phyloP scores from a whole-genome alignment of 2,888 invertebrate genomes.

The Beris morrisii region DNA sequence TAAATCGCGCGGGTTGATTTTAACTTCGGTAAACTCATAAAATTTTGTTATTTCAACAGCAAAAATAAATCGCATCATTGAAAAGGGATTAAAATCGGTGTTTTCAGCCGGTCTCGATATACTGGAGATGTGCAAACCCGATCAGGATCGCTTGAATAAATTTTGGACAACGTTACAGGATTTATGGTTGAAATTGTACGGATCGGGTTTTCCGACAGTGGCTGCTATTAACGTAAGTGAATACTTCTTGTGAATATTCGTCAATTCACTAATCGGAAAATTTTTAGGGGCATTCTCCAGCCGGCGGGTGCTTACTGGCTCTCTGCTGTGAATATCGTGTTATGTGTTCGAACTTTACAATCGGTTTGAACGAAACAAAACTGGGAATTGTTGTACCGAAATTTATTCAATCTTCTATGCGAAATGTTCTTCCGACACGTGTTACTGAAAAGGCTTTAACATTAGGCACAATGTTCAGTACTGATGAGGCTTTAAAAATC shows the following conservation, averaged over 20 bases:
- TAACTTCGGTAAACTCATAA: conserved; percentile 69
- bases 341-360: conserved; percentile 78
- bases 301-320: conserved; percentile 80
- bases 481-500: conserved; percentile 74
- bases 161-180: conserved; percentile 82
- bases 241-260: not conserved
- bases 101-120: conserved; percentile 86
- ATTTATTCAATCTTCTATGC: conserved; percentile 70
- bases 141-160: conserved; percentile 64
- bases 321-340: conserved; percentile 82
- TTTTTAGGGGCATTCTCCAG: conserved; percentile 76
- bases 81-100: conserved; percentile 62
- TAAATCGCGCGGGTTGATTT: conserved; percentile 71
- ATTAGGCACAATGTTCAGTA: conserved; percentile 71
- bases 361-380: conserved; percentile 86
- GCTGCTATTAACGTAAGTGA: conserved; percentile 77
- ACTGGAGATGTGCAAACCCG: conserved; percentile 83
- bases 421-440: conserved; percentile 67
- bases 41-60: not conserved
- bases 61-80: not conserved
- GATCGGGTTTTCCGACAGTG: conserved; percentile 70
- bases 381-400: conserved; percentile 77
- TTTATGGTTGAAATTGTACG: conserved; percentile 77
- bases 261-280: not conserved
- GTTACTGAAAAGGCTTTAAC: conserved; percentile 75